phyloP scores from a whole-genome alignment of 2,888 invertebrate genomes.

The Zeuzera pyrina region DNA sequence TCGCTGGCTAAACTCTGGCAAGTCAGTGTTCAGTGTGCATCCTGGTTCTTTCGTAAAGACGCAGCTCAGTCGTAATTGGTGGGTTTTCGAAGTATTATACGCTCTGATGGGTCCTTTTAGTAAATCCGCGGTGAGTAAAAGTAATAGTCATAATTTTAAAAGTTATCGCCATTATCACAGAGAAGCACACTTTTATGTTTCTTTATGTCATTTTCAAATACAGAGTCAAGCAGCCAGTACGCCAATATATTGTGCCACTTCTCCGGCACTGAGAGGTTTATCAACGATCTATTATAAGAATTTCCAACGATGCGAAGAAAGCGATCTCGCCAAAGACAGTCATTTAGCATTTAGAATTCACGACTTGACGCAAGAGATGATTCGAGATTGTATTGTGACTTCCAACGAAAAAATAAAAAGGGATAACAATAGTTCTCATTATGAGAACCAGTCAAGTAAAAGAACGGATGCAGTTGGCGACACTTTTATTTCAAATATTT shows the following conservation, averaged over 20 bases:
- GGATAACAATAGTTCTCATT: too few species aligned
- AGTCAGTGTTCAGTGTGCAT: constrained; percentile 86
- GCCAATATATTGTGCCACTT: constrained; percentile 88
- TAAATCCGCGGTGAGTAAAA: constrained; percentile 84
- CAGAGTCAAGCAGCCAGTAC: constrained; percentile 95
- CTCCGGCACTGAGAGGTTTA: constrained; percentile 82
- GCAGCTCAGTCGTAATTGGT: constrained; percentile 84
- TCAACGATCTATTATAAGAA: constrained; percentile 94
- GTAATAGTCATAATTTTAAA: background rate
- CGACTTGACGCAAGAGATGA: constrained; percentile 35
- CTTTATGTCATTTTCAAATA: constrained; percentile 18
- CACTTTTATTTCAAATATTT: too few species aligned
- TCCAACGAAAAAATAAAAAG: constrained; percentile 14
- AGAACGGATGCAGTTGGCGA: too few species aligned
- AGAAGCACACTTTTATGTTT: background rate
- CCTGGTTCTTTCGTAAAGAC: constrained; percentile 94
- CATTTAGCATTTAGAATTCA: constrained; percentile 46
- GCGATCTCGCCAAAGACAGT: constrained; percentile 43
- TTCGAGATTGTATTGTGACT: constrained; percentile 25
- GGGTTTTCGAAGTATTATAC: constrained; percentile 85
- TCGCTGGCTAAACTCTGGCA: constrained; percentile 77
- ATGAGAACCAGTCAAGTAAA: too few species aligned
- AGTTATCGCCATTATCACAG: background rate
- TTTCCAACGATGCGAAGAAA: constrained; percentile 78
- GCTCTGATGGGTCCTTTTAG: constrained; percentile 89